These are phyloP conservation scores for Rhamnusium bicolor DNA, from an alignment of 2,888 invertebrate species.

Conservation along the genomic window DNA sequence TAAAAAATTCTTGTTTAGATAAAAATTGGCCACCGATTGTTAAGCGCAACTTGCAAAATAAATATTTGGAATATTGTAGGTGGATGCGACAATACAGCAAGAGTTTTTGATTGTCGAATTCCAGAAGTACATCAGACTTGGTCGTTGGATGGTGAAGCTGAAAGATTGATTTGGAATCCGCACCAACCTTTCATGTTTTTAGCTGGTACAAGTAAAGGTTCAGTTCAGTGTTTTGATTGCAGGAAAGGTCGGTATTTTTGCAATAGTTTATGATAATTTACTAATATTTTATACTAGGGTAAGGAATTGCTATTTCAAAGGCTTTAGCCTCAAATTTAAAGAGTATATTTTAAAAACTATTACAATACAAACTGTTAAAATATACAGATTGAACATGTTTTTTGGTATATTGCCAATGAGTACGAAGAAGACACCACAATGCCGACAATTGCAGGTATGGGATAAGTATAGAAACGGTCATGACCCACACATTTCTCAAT, in stretches of 20 bases:
- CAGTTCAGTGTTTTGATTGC: constrained; percentile 83
- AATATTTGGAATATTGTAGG: constrained; percentile 72
- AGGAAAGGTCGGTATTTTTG: constrained; percentile 71
- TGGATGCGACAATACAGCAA: constrained; percentile 85
- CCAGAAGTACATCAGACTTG: constrained; percentile 78
- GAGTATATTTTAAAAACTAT: too few species aligned
- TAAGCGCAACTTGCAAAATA: not conserved
- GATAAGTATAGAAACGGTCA: too few species aligned
- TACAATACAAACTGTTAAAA: too few species aligned
- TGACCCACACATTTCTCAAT: too few species aligned
- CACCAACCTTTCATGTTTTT: constrained; percentile 85
- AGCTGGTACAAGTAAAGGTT: constrained; percentile 78
- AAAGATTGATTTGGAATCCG: constrained; percentile 89
- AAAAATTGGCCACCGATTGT: too few species aligned
- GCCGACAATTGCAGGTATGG: too few species aligned
- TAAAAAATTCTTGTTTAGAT: too few species aligned
- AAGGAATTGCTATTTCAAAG: not conserved
- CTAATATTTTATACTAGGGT: not conserved
- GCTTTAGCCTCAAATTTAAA: too few species aligned
- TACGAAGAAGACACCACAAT: too few species aligned
- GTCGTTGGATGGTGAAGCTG: constrained; percentile 86
- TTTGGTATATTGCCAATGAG: too few species aligned
- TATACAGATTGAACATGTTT: too few species aligned
- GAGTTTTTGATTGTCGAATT: constrained; percentile 86
- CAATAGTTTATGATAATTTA: constrained; percentile 1